Evolutionary conservation across 30 jellyfish, hydroid and myxozoan species (phyloP).

Genomic region (Hydractinia echinata): DNA sequence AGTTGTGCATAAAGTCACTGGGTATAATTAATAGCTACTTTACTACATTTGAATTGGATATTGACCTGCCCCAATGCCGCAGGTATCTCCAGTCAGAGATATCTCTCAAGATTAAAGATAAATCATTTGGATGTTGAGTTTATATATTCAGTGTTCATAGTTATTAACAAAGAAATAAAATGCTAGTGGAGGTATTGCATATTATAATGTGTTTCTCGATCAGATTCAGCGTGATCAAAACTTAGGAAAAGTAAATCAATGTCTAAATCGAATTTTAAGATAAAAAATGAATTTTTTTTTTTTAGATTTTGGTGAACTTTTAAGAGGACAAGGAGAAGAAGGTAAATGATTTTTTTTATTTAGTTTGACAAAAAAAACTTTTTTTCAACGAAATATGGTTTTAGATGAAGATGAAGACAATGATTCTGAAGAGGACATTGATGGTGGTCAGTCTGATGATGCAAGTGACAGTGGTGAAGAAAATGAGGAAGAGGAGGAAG

Average conservation of each 20-base stretch:
- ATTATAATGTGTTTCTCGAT: too few species aligned
- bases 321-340: not conserved
- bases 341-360: not conserved
- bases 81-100: too few species aligned
- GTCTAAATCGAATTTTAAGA: not conserved
- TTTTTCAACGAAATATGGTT: not conserved
- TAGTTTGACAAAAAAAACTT: not conserved
- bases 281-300: not conserved
- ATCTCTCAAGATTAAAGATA: too few species aligned
- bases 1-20: too few species aligned
- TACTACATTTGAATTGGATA: too few species aligned
- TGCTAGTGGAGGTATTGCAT: too few species aligned
- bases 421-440: constrained; percentile 2
- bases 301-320: not conserved
- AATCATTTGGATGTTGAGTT: too few species aligned
- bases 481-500: constrained; percentile 41
- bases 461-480: constrained; percentile 25
- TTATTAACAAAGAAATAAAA: too few species aligned
- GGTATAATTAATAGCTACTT: too few species aligned
- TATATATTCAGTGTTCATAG: too few species aligned
- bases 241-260: not conserved
- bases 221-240: too few species aligned
- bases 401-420: not conserved
- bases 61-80: too few species aligned
- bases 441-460: constrained; percentile 20